Percentiles rank a stretch among this genome's conserved stretches.
Evolutionary conservation across 2,888 invertebrate species (phyloP).

Genomic region (Saturnia japonica): DNA sequence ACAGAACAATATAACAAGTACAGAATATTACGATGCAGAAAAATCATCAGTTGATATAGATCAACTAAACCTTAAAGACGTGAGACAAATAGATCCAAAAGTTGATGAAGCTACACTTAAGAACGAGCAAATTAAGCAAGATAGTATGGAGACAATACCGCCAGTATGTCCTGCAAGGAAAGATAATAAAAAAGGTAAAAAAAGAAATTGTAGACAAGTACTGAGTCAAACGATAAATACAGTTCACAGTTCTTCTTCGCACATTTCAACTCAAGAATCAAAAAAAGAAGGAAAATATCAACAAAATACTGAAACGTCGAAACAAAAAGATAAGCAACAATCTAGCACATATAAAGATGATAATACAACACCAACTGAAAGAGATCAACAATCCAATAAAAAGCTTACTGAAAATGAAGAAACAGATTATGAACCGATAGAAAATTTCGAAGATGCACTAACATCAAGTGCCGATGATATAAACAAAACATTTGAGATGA

Average conservation of each 20-base stretch:
- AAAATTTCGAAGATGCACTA: constrained; percentile 73
- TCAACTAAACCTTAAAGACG: constrained; percentile 26
- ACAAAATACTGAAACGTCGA: constrained; percentile 40
- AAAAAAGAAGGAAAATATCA: constrained; percentile 47
- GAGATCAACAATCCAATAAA: constrained; percentile 28
- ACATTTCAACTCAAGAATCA: constrained; percentile 29
- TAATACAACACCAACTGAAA: constrained; percentile 23
- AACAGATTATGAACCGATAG: constrained; percentile 63
- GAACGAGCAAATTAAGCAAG: constrained; percentile 20
- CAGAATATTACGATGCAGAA: not conserved
- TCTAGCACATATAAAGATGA: constrained; percentile 29
- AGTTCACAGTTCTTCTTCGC: constrained; percentile 29
- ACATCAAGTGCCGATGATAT: constrained; percentile 71
- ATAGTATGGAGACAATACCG: constrained; percentile 31
- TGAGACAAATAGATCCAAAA: constrained; percentile 23
- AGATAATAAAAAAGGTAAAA: constrained; percentile 70
- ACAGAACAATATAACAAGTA: not conserved
- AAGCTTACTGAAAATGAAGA: constrained; percentile 24
- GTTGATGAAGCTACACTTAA: constrained; percentile 12
- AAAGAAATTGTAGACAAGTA: constrained; percentile 65
- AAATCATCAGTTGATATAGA: not conserved
- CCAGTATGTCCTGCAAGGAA: constrained; percentile 59
- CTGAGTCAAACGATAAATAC: constrained; percentile 26
- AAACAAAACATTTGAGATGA: constrained; percentile 71
- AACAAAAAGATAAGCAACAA: constrained; percentile 63